Evolutionary conservation across 1,140 invertebrate species (phyloP), one percentile per base, ranked within the genome.

Genomic region (Heliconius melpomene): DNA sequence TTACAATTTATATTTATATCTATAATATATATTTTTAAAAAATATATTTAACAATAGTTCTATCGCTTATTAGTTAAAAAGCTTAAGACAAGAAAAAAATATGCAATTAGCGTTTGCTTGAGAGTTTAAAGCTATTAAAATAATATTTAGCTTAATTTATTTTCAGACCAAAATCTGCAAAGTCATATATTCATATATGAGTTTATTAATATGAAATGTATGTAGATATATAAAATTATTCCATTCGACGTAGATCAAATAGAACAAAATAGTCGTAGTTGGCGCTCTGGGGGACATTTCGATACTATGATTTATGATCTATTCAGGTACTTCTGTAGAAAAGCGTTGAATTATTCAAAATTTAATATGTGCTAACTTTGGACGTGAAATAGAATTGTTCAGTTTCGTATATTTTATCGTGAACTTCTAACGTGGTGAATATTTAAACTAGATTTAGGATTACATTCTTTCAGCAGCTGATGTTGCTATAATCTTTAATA

Each of bases 281-380:
- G 26, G 26, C 23, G 11, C 60, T 16, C 60, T 26, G 9, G 71
- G 70, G 79, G 79, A 80, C 79, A 76, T 75, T 76, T 76, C 79
- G 23, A 52, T 70, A 46, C 66, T 72, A 75, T 80, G 79, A 80
- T 76, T 80, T 80, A 80, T 60, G 32, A 38, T 73, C 60, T 72
- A 54, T 80, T 60, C 46, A 72, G 70, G 66, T 72, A 81, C 29
- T 77, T 80, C 77, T 71, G 57, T 29, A 74, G 75, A 80, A 72
- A 23, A 52, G 50, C 29, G 71, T 75, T 81, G 79, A 81, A 78
- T 81, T 81, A 81, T 81, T 76, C 79, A 81, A 73, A 38, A 54
- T 81, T 81, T 81, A 81, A 81, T 81, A 81, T 81, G 79, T 77
- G 72, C 72, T 74, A 76, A 50, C 76, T 72, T 76, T 76, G 74